These are phyloP conservation scores for Acrocephalus arundinaceus DNA, from an alignment of 2,113 vertebrate species.

Conservation along the genomic window DNA sequence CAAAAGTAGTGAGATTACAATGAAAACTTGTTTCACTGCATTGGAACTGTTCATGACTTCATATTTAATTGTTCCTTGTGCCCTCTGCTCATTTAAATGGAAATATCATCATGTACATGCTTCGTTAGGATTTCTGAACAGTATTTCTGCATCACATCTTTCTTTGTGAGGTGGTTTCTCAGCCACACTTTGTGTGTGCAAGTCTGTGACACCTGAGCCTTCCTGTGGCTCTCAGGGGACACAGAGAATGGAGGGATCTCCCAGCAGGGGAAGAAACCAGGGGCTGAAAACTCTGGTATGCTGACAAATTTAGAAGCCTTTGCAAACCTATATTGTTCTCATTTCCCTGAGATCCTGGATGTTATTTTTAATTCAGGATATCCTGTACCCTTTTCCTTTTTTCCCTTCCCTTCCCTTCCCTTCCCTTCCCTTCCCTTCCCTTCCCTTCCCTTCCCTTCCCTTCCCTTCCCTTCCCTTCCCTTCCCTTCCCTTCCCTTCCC, in stretches of 20 bases:
- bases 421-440: too few relatives aligned
- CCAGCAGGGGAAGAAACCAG: rapidly evolving
- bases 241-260: neutral
- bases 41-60: neutral
- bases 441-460: too few relatives aligned
- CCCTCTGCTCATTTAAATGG: neutral
- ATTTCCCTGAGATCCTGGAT: neutral
- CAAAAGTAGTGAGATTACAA: neutral
- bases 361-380: neutral
- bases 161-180: neutral
- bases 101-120: neutral
- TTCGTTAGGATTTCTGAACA: neutral
- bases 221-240: neutral
- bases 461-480: too few relatives aligned
- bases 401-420: too few relatives aligned
- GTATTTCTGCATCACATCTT: neutral
- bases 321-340: neutral
- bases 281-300: neutral
- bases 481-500: too few relatives aligned
- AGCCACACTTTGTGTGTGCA: neutral
- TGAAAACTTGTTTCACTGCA: neutral
- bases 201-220: rapidly evolving
- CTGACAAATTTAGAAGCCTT: neutral
- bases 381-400: too few relatives aligned
- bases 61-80: neutral